A percentile compares a stretch with the other conserved stretches of the same genome.
These are phyloP conservation scores for Cuculus canorus DNA, from an alignment of 2,797 vertebrate genomes.

Conservation along the genomic window DNA sequence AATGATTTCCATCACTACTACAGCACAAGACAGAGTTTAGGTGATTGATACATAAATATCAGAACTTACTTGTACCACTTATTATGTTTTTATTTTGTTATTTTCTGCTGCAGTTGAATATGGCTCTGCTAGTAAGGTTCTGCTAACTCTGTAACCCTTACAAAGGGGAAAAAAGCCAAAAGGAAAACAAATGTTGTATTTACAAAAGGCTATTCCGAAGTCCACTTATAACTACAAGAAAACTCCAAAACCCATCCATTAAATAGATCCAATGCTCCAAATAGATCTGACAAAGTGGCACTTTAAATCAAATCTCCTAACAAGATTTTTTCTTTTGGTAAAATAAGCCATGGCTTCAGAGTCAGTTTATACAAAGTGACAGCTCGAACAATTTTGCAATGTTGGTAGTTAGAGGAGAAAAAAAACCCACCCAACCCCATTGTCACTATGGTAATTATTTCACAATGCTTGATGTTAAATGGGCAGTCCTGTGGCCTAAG, in stretches of 20 bases:
- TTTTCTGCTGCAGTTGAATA: not conserved
- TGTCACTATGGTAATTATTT: conserved; percentile 78
- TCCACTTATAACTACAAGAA: conserved; percentile 41
- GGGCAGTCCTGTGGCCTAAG: conserved; percentile 73
- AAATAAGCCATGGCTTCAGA: conserved; percentile 67
- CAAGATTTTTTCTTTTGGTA: conserved; percentile 5
- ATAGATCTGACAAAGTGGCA: conserved; percentile 51
- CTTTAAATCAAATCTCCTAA: conserved; percentile 45
- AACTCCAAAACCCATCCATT: not conserved
- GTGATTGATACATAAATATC: not conserved
- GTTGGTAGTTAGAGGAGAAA: not conserved
- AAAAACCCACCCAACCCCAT: conserved; percentile 28
- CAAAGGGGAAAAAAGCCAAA: not conserved
- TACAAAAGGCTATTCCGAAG: not conserved
- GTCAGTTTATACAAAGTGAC: conserved; percentile 72
- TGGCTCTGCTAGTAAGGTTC: not conserved
- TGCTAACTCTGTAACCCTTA: not conserved
- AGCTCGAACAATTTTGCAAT: conserved; percentile 56
- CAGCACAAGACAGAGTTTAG: not conserved
- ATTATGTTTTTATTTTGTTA: not conserved
- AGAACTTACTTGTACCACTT: not conserved
- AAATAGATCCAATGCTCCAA: conserved; percentile 40
- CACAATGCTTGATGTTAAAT: conserved; percentile 75
- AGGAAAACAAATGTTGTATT: not conserved
- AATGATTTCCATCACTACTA: not conserved